These are phyloP conservation scores for Gibbula magus DNA, from an alignment of 2,888 invertebrate species.

Conservation along the genomic window DNA sequence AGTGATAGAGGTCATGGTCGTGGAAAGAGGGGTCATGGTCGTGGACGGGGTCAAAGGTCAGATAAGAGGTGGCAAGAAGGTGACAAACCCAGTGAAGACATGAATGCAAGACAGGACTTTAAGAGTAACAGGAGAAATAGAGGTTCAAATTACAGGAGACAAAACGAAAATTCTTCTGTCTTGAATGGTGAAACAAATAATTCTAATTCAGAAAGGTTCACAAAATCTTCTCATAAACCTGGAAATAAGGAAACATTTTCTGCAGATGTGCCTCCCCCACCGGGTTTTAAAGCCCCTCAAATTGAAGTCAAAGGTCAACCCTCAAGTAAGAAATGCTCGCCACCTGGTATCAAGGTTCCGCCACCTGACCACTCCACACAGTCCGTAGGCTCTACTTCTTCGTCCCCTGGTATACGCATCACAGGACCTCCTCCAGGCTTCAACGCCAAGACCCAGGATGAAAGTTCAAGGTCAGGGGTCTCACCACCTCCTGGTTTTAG, in stretches of 20 bases:
- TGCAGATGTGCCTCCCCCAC: no score
- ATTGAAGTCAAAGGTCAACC: no score
- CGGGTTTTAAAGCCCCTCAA: no score
- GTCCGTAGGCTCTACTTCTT: not conserved
- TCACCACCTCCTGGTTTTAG: constrained; percentile 31
- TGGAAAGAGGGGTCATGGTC: constrained; percentile 1
- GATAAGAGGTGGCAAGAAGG: not conserved
- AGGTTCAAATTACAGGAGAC: not conserved
- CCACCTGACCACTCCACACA: not conserved
- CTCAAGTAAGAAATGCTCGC: no score
- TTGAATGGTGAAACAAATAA: not conserved
- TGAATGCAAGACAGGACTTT: not conserved
- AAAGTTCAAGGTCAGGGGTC: not conserved
- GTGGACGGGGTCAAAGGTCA: not conserved
- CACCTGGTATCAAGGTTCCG: not conserved
- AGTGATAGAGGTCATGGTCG: constrained; percentile 3
- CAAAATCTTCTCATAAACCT: no score
- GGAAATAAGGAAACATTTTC: no score
- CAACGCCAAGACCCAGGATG: not conserved
- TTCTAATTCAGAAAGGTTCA: not conserved
- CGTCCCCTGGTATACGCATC: constrained; percentile 25
- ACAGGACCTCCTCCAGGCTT: constrained; percentile 31
- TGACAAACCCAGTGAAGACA: no score
- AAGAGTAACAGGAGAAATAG: not conserved
- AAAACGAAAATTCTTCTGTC: not conserved